Base-by-base conservation (phyloP, 1,140 invertebrate genomes). In the Drosophila ficusphila region DNA sequence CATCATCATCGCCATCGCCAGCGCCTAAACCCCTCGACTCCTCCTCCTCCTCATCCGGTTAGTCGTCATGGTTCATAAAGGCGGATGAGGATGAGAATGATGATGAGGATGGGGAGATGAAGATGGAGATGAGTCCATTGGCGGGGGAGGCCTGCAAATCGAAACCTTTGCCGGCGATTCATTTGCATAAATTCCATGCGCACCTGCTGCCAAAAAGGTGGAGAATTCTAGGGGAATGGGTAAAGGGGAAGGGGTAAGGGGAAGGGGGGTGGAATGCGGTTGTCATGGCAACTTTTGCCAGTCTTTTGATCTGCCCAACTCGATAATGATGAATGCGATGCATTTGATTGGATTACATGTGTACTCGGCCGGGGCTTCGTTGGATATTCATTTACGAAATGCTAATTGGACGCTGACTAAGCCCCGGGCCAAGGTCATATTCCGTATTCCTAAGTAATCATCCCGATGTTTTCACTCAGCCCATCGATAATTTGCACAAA, bases 261-360 rank as follows among this genome's bases (percentile, higher is more conserved):
- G 12, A 11, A 16, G n/a, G 3, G 27, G 47, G 49, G 33, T 41
- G 16, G 25, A 19, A 18, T 54, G 33, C 19, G 44, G 68, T 67
- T 34, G 48, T 33, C 29, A 58, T 78, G 75, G 62, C 54, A 79
- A 67, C 70, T 42, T 74, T 72, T 48, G 56, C 39, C 48, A 62
- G 48, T 79, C 76, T 58, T 78, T 79, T 79, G 76, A 79, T 79
- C 57, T 75, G 53, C 52, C 49, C 48, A 75, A 34, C 52, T 58
- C 57, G 54, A 75, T 62, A 79, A 75, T 78, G 48, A 56, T 72
- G 70, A 75, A 74, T 79, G 69, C 62, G 48, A 58, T 62, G 76
- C 69, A 74, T 79, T 69, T 70, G 70, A 79, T 79, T 79, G 71
- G 76, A 79, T 79, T 79, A 79, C 76, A 79, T 56, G 52, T 52